Evolutionary conservation across 1,140 invertebrate species (phyloP).

Genomic region (Drosophila kepulauana): DNA sequence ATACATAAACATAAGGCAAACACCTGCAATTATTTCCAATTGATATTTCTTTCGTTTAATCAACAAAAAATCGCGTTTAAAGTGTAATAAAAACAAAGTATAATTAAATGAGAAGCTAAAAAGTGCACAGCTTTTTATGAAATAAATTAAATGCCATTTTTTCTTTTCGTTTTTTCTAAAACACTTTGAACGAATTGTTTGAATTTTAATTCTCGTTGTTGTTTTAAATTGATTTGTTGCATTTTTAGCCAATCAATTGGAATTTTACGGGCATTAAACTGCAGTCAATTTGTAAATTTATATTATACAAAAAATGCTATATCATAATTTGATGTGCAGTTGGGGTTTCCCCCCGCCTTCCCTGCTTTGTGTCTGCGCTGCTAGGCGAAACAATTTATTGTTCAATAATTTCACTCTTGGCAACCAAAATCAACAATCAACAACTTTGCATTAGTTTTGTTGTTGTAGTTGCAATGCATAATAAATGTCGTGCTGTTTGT

Average conservation of each 20-base stretch:
- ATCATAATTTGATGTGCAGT: not conserved
- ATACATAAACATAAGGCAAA: too few relatives aligned
- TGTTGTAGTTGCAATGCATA: conserved; percentile 62
- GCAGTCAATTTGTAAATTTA: not conserved
- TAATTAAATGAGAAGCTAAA: too few relatives aligned
- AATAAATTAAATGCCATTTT: too few relatives aligned
- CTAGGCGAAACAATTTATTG: conserved; percentile 56
- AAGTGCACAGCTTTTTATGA: too few relatives aligned
- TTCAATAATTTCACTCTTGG: conserved; percentile 82
- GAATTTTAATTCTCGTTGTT: not conserved
- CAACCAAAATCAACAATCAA: conserved; percentile 75
- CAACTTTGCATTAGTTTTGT: conserved; percentile 72
- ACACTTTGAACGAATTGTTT: not conserved
- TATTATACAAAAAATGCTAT: not conserved
- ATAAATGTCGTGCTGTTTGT: conserved; percentile 72
- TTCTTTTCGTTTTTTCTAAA: not conserved
- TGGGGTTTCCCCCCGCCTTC: not conserved
- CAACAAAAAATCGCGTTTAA: too few relatives aligned
- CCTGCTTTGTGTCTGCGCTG: not conserved
- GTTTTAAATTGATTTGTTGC: not conserved
- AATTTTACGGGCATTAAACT: not conserved
- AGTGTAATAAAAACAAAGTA: too few relatives aligned
- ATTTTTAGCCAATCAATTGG: not conserved
- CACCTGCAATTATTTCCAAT: too few relatives aligned
- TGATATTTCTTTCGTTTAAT: too few relatives aligned